Evolutionary conservation across 2,888 invertebrate genomes (phyloP).

Genomic region (Ochropleura plecta): DNA sequence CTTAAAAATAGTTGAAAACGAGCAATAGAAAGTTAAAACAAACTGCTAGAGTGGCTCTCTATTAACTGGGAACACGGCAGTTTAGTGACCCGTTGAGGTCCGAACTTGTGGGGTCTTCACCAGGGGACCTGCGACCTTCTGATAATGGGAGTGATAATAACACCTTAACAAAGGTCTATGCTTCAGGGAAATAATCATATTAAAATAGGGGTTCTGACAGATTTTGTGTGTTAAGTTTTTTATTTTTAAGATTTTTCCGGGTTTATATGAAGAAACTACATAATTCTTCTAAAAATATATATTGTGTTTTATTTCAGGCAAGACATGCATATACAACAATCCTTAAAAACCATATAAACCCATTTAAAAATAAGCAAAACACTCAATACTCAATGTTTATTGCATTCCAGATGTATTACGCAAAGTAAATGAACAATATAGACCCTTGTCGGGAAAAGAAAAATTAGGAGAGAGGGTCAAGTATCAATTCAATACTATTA

Average conservation of each 20-base stretch:
- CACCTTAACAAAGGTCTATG: slow-evolving; percentile 40
- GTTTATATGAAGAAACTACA: too few species aligned
- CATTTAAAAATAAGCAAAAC: too few species aligned
- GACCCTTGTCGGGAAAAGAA: too few species aligned
- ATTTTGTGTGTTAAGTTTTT: slow-evolving; percentile 1
- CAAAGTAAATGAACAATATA: too few species aligned
- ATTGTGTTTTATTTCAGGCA: too few species aligned
- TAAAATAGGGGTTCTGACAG: slow-evolving; percentile 19
- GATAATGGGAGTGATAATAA: slow-evolving; percentile 51
- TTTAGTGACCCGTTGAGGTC: slow-evolving; percentile 46
- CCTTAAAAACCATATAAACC: too few species aligned
- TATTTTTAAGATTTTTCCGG: slow-evolving; percentile 7
- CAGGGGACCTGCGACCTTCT: slow-evolving; percentile 46
- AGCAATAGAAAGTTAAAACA: slow-evolving; percentile 54
- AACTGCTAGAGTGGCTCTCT: slow-evolving; percentile 34
- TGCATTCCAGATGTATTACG: too few species aligned
- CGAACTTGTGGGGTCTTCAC: slow-evolving; percentile 46
- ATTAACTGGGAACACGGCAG: slow-evolving; percentile 46
- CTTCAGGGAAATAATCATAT: slow-evolving; percentile 45
- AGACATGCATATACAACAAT: too few species aligned
- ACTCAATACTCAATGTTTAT: too few species aligned
- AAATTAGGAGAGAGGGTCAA: too few species aligned
- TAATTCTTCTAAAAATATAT: too few species aligned
- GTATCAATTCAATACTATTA: too few species aligned
- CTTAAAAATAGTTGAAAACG: slow-evolving; percentile 43